Evolutionary conservation across 35 echinoderm and acorn worm genomes (phyloP).

Genomic region (Apostichopus californicus): DNA sequence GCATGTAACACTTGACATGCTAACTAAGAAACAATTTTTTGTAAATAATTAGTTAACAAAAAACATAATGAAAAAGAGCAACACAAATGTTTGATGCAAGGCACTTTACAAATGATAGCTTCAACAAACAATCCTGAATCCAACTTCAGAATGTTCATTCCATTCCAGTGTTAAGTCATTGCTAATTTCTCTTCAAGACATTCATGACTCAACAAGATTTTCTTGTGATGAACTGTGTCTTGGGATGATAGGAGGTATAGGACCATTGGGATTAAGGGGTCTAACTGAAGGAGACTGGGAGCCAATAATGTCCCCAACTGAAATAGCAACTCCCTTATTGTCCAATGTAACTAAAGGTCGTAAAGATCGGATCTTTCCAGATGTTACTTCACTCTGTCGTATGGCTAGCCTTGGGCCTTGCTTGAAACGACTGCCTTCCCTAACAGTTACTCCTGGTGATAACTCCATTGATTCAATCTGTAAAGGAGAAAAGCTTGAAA

Average conservation of each 20-base stretch:
- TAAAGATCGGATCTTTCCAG: slow-evolving; percentile 78
- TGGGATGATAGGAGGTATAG: slow-evolving; percentile 89
- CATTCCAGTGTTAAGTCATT: neutral
- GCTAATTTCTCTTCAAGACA: neutral
- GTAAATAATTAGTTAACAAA: no score
- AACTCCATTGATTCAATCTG: slow-evolving; percentile 98
- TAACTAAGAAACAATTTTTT: no score
- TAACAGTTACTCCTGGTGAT: slow-evolving; percentile 88
- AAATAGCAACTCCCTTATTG: slow-evolving; percentile 42
- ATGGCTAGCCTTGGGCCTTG: slow-evolving; percentile 80
- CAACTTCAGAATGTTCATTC: neutral
- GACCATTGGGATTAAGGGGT: slow-evolving; percentile 70
- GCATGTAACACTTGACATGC: no score
- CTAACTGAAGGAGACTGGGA: slow-evolving; percentile 70
- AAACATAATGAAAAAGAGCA: no score
- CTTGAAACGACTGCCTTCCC: slow-evolving; percentile 89
- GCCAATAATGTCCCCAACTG: slow-evolving; percentile 77
- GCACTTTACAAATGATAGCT: no score
- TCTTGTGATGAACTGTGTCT: slow-evolving; percentile 63
- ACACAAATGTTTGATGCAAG: no score
- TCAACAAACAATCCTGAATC: no score
- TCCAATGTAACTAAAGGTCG: slow-evolving; percentile 65
- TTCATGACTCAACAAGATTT: slow-evolving; percentile 55
- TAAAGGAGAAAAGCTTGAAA: slow-evolving; percentile 10
- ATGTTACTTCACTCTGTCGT: slow-evolving; percentile 78